Percentiles rank a stretch among this genome's conserved stretches.
Evolutionary conservation across 2,888 invertebrate species (phyloP).

Genomic region (Gari tellinella): DNA sequence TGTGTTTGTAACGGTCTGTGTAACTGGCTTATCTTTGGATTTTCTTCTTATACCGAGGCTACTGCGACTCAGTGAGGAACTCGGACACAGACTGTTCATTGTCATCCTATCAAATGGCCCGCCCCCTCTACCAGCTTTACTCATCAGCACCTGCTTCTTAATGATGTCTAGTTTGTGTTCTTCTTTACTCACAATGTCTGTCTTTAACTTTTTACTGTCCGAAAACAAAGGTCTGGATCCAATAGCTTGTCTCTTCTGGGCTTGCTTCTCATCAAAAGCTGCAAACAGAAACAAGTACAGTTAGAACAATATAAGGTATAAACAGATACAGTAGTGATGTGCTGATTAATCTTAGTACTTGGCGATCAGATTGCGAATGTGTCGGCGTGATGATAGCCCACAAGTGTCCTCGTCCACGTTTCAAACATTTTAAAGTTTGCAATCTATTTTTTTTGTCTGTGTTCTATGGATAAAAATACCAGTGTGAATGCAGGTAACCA

Average conservation of each 20-base stretch:
- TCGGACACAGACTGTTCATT: constrained; percentile 17
- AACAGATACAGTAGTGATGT: too few relatives aligned
- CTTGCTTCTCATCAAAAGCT: constrained; percentile 80
- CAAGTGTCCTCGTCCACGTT: too few relatives aligned
- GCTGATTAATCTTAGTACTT: too few relatives aligned
- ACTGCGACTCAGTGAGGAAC: constrained; percentile 23
- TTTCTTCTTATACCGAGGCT: constrained; percentile 44
- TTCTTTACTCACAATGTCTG: constrained; percentile 11
- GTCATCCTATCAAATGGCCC: constrained; percentile 45
- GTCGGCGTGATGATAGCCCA: background rate
- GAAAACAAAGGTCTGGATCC: constrained; percentile 72
- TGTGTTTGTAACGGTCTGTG: too few relatives aligned
- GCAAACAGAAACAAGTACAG: constrained; percentile 28
- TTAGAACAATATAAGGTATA: too few relatives aligned
- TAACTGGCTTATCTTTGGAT: background rate
- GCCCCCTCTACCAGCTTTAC: constrained; percentile 11
- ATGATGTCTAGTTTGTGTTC: constrained; percentile 45
- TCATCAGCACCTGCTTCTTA: constrained; percentile 31
- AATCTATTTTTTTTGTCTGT: too few relatives aligned
- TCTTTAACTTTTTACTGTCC: constrained; percentile 19
- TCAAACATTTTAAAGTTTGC: too few relatives aligned
- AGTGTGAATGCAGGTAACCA: too few relatives aligned
- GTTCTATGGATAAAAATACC: too few relatives aligned
- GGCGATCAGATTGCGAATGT: too few relatives aligned
- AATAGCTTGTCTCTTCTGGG: constrained; percentile 76